A percentile compares a stretch with the other conserved stretches of the same genome.
Evolutionary conservation across 2,888 invertebrate genomes (phyloP).

Genomic region (Lasioglossum leucozonium): DNA sequence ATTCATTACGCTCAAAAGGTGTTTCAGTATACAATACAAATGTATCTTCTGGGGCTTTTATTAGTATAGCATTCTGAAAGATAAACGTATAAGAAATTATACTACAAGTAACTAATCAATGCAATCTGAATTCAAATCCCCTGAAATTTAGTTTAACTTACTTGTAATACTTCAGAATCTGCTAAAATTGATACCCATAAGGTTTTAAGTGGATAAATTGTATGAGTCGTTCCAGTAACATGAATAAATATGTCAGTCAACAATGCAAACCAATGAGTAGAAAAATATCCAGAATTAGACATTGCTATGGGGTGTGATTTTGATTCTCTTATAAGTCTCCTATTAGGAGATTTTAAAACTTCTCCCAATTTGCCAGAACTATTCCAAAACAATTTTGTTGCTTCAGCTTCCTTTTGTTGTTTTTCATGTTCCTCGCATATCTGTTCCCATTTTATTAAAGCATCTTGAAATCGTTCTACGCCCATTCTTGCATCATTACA

Average conservation of each 20-base stretch:
- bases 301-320: constrained; percentile 89
- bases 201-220: constrained; percentile 89
- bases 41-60: constrained; percentile 92
- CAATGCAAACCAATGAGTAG: constrained; percentile 92
- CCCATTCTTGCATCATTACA: constrained; percentile 84
- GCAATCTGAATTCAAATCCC: neutral
- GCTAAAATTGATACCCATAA: constrained; percentile 92
- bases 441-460: constrained; percentile 87
- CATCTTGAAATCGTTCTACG: constrained; percentile 86
- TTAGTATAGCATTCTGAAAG: constrained; percentile 87
- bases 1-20: constrained; percentile 91
- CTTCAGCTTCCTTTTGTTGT: constrained; percentile 88
- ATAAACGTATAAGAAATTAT: constrained; percentile 15
- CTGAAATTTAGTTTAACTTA: constrained; percentile 69
- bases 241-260: constrained; percentile 93
- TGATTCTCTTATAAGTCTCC: constrained; percentile 93
- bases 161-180: constrained; percentile 88
- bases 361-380: constrained; percentile 88
- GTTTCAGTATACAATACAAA: constrained; percentile 89
- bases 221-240: constrained; percentile 88
- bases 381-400: constrained; percentile 91
- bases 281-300: constrained; percentile 90
- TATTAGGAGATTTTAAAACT: constrained; percentile 87
- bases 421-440: constrained; percentile 88
- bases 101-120: neutral